Base-by-base conservation (phyloP, 2,113 vertebrate genomes). In the Pontoporia blainvillei region DNA sequence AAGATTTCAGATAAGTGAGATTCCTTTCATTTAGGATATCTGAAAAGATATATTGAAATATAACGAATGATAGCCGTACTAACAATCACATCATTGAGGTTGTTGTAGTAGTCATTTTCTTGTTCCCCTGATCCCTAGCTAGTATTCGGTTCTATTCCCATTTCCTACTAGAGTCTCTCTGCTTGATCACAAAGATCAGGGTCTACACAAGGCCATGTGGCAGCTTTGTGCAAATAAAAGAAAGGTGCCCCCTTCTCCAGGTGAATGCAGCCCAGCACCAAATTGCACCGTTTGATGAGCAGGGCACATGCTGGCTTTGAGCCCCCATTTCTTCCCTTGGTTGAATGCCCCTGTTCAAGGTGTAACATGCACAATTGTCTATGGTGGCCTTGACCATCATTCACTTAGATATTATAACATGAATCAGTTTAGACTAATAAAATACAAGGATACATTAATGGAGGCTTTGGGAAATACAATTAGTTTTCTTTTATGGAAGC, bases 321-420 rank as follows among this genome's bases (percentile, higher is more conserved):
- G 14, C n/a, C 34, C 0, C 1, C 41, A n/a, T 18, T 72, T 39
- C 18, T 41, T 21, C 3, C 5, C 3, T 21, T 41, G 34, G 5
- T 67, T 85, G 73, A n/a, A 5, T 95, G 34, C 20, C 21, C 34
- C 4, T 31, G 29, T 54, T 86, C 39, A 73, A 66, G 25, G 59
- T 10, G 15, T 39, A 59, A 21, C 21, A n/a, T 23, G 54, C 59
- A 61, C 6, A 86, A 20, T 67, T 79, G 34, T 25, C 31, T 66
- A 8, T 14, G 54, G 12, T 25, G 57, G 8, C 46, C 27, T 57
- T 39, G 4, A 15, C 31, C 64, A 46, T 79, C 52, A 89, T 62
- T 84, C 7, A 71, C 17, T 78, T 25, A 79, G 78, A 49, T 7
- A 13, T 17, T 57, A 9, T 69, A 71, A 49, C 36, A 46, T 36